phyloP scores from a whole-genome alignment of 1,140 invertebrate species.

The Aphaenogaster floridana region DNA sequence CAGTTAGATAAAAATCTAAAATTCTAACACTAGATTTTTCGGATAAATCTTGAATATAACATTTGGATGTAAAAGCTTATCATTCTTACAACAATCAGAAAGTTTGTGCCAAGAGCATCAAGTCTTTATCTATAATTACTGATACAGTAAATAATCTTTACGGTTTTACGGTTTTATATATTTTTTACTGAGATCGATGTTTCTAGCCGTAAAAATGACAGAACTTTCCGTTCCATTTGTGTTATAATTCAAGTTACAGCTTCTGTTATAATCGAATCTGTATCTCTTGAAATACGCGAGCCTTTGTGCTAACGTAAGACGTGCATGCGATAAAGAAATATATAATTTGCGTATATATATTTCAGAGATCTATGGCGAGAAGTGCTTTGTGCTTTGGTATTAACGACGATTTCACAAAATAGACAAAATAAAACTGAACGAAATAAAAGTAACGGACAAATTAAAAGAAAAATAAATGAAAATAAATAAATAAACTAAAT shows the following conservation, averaged over 20 bases:
- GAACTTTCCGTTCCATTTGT: constrained; percentile 8
- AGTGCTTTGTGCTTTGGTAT: not conserved
- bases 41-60: not conserved
- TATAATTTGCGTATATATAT: not conserved
- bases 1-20: not conserved
- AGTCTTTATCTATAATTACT: not conserved
- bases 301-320: not conserved
- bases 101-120: not conserved
- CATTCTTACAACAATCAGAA: constrained; percentile 4
- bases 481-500: constrained; percentile 23
- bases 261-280: constrained; percentile 1
- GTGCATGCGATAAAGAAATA: not conserved
- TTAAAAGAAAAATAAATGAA: constrained; percentile 27
- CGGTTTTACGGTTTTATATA: not conserved
- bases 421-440: not conserved
- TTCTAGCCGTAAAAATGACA: constrained; percentile 11
- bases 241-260: constrained; percentile 10
- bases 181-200: constrained; percentile 9
- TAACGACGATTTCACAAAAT: constrained; percentile 34
- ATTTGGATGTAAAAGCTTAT: constrained; percentile 9
- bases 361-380: not conserved
- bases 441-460: constrained; percentile 47
- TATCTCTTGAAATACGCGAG: not conserved
- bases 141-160: not conserved
- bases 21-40: not conserved